A percentile compares a stretch with the other conserved stretches of the same genome.
These are phyloP conservation scores for Phragmatobia fuliginosa DNA, from an alignment of 2,888 invertebrate species.

Conservation along the genomic window DNA sequence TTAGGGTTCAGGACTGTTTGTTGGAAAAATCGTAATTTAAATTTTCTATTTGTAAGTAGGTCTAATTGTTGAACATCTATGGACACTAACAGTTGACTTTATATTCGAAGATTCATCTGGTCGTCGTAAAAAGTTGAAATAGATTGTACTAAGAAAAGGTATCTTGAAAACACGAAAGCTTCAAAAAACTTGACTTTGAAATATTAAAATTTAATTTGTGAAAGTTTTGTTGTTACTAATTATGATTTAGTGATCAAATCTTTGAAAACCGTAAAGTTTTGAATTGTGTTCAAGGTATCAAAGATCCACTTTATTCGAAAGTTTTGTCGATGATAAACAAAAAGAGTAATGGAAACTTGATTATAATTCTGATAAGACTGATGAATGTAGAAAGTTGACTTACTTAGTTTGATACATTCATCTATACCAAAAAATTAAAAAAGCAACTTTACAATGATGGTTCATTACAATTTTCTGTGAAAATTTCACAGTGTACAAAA, in stretches of 20 bases:
- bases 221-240: not conserved
- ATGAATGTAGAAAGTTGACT: not conserved
- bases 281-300: not conserved
- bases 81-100: too few species aligned
- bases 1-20: not conserved
- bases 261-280: not conserved
- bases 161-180: not conserved
- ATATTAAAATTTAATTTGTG: not conserved
- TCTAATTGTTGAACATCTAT: too few species aligned
- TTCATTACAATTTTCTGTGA: too few species aligned
- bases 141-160: not conserved
- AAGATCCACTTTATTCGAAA: not conserved
- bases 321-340: not conserved
- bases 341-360: not conserved
- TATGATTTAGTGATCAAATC: not conserved
- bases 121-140: not conserved
- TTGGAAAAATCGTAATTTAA: too few species aligned
- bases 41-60: not conserved
- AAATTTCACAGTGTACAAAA: not conserved
- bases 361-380: not conserved
- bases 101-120: not conserved
- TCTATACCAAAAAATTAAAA: too few species aligned
- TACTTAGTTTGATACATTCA: too few species aligned
- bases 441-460: too few species aligned
- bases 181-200: not conserved